These are phyloP conservation scores for Indri indri DNA, from an alignment of 2,113 vertebrate genomes.

Conservation along the genomic window DNA sequence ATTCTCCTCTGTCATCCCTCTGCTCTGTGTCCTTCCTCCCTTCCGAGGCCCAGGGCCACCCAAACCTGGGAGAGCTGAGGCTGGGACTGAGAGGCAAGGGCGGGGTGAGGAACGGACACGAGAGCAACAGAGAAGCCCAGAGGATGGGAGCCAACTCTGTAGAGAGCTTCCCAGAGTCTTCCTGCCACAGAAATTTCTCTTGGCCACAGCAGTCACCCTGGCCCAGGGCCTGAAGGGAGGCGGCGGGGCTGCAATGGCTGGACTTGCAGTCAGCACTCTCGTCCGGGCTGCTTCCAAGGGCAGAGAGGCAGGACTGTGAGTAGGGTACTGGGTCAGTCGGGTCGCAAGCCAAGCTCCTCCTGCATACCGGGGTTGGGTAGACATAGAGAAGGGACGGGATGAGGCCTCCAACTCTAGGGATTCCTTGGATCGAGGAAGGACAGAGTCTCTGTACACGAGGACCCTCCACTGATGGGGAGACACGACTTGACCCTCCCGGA, in stretches of 20 bases:
- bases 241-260: neutral
- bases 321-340: neutral
- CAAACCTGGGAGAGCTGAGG: neutral
- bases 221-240: neutral
- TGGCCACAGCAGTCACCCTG: neutral
- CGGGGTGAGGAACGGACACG: neutral
- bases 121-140: neutral
- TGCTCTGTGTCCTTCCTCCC: neutral
- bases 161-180: slow-evolving; percentile 25
- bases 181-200: slow-evolving; percentile 47
- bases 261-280: neutral
- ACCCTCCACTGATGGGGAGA: neutral
- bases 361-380: neutral
- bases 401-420: neutral
- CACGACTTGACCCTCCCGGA: neutral
- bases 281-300: neutral
- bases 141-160: neutral
- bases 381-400: neutral
- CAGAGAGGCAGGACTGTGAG: neutral
- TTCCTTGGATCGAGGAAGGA: neutral
- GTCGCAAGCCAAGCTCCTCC: neutral
- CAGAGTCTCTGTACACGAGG: neutral
- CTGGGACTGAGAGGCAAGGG: neutral
- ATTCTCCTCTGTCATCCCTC: neutral
- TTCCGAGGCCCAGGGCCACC: neutral